Conservation (phyloP, 1,140 invertebrate species). For the Laupala kohalensis region DNA sequence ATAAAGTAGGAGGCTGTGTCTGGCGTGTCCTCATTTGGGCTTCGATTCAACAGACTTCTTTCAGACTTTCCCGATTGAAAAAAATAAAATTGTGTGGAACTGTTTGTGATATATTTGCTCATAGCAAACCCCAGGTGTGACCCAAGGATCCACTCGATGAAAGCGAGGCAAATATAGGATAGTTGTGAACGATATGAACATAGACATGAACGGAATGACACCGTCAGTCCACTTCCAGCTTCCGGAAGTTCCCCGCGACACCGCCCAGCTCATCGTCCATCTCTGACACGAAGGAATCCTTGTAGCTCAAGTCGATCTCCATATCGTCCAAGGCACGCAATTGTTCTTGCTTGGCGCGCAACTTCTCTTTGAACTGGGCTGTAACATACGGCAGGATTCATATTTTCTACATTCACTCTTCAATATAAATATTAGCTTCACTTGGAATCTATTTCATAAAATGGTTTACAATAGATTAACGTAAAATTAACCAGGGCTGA, state of each 20-base stretch:
- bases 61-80: no score
- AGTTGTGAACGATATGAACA: no score
- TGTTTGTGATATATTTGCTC: background rate
- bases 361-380: conserved; percentile 28
- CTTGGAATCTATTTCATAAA: background rate
- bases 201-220: no score
- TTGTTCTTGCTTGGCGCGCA: conserved; percentile 21
- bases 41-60: no score
- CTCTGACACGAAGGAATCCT: conserved; percentile 20
- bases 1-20: no score
- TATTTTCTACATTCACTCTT: background rate
- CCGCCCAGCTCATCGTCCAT: conserved; percentile 22
- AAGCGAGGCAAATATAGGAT: no score
- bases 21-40: no score
- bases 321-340: conserved; percentile 29
- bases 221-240: conserved; percentile 23
- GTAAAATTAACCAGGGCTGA: background rate
- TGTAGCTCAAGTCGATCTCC: conserved; percentile 24
- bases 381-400: conserved; percentile 13
- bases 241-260: conserved; percentile 23
- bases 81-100: background rate
- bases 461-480: background rate
- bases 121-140: no score
- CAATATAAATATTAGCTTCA: background rate
- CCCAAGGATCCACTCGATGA: no score